phyloP scores from a whole-genome alignment of 2,888 invertebrate genomes.

The Polylopha cassiicola region DNA sequence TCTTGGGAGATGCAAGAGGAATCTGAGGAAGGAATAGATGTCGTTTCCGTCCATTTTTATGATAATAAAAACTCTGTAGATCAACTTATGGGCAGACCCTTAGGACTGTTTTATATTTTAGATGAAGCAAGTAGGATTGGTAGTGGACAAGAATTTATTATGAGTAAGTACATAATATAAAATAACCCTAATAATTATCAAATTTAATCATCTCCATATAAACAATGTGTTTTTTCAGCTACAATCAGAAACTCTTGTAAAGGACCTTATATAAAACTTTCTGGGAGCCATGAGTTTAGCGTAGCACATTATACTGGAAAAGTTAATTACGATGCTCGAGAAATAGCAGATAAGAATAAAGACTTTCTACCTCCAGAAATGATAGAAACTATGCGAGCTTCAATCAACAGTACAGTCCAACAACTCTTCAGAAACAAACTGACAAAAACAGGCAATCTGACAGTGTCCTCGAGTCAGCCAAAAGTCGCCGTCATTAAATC shows the following conservation, averaged over 20 bases:
- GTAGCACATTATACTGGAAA: slow-evolving; percentile 95
- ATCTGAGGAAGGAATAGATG: slow-evolving; percentile 87
- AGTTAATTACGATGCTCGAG: slow-evolving; percentile 88
- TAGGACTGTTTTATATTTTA: slow-evolving; percentile 89
- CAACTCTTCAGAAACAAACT: slow-evolving; percentile 90
- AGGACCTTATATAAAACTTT: slow-evolving; percentile 74
- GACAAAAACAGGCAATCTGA: slow-evolving; percentile 90
- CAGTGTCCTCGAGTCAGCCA: slow-evolving; percentile 69
- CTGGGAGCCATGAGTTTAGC: slow-evolving; percentile 83
- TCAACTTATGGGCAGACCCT: slow-evolving; percentile 88
- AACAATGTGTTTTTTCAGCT: slow-evolving; percentile 57
- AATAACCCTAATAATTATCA: neutral
- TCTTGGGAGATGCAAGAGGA: slow-evolving; percentile 91
- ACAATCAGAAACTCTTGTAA: slow-evolving; percentile 73
- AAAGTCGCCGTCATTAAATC: slow-evolving; percentile 47
- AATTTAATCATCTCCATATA: neutral
- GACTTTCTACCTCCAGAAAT: slow-evolving; percentile 94
- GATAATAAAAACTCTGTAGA: slow-evolving; percentile 94
- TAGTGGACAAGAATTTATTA: slow-evolving; percentile 83
- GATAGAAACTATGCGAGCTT: slow-evolving; percentile 89
- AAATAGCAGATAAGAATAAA: slow-evolving; percentile 92
- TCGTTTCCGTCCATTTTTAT: slow-evolving; percentile 85
- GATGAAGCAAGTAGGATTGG: slow-evolving; percentile 90
- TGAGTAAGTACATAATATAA: slow-evolving; percentile 71
- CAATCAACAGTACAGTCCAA: slow-evolving; percentile 82